Conservation (phyloP, 2,113 vertebrate species). For the Leptobrachium ailaonicum region DNA sequence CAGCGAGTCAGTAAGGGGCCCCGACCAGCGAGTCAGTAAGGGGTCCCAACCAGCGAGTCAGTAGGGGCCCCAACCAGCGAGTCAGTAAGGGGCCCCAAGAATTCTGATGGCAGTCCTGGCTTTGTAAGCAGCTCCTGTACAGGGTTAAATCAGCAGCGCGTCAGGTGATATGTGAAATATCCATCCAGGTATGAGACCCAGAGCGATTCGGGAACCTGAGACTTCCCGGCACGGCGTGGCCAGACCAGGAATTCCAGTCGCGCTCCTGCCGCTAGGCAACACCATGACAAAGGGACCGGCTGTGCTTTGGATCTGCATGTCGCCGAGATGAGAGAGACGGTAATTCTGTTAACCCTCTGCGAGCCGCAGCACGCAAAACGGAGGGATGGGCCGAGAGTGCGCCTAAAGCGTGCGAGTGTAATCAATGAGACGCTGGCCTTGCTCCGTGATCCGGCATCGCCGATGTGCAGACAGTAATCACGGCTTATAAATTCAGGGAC, state of each 20-base stretch:
- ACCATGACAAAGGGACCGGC: conserved; percentile 24
- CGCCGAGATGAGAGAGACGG: conserved; percentile 12
- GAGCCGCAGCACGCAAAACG: not conserved
- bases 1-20: too few species aligned
- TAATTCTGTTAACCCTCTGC: conserved; percentile 26
- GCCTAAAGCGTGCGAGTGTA: not conserved
- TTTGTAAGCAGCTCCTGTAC: not conserved
- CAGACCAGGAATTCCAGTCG: conserved; percentile 3
- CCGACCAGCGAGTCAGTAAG: too few species aligned
- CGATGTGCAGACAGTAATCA: too few species aligned
- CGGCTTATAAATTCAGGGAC: too few species aligned
- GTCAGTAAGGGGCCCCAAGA: too few species aligned
- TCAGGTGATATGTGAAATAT: conserved; percentile 26
- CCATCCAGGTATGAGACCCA: conserved; percentile 7
- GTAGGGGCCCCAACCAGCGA: too few species aligned
- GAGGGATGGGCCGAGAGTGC: not conserved
- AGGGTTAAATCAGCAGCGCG: conserved; percentile 2
- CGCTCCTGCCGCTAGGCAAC: conserved; percentile 17
- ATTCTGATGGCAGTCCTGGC: too few species aligned
- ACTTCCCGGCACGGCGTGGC: conserved; percentile 25
- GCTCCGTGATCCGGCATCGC: too few species aligned
- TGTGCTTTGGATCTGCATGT: conserved; percentile 32
- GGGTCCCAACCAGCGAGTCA: too few species aligned
- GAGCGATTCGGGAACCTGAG: conserved; percentile 15
- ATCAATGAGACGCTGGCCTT: too few species aligned